phyloP scores from a whole-genome alignment of 2,888 invertebrate species.

The Endomychus coccineus region DNA sequence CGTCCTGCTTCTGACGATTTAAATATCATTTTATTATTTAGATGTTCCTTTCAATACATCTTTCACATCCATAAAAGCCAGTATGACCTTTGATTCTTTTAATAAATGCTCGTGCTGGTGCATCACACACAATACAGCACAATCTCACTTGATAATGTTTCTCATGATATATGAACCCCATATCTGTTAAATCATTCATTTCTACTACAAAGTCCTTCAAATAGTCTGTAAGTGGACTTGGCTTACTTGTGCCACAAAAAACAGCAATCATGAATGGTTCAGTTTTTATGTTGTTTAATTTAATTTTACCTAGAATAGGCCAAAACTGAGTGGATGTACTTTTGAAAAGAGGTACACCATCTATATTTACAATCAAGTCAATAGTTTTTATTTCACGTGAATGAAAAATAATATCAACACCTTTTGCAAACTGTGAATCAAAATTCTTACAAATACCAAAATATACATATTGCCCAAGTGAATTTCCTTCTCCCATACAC shows the following conservation, averaged over 20 bases:
- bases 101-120: conserved; percentile 2
- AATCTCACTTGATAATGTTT: too few relatives aligned
- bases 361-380: too few relatives aligned
- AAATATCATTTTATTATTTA: too few relatives aligned
- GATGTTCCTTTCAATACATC: conserved; percentile 1
- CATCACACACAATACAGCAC: too few relatives aligned
- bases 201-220: conserved; percentile 8
- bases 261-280: conserved; percentile 6
- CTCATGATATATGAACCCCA: too few relatives aligned
- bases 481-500: too few relatives aligned
- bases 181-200: neutral
- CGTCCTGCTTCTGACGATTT: neutral
- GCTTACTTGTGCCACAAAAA: conserved; percentile 9
- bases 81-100: conserved; percentile 6
- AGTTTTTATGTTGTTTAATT: neutral
- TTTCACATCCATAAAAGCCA: conserved; percentile 2
- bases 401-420: too few relatives aligned
- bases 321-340: conserved; percentile 9
- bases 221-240: conserved; percentile 3
- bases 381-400: too few relatives aligned
- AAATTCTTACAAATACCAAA: too few relatives aligned
- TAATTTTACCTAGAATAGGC: conserved; percentile 8
- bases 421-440: too few relatives aligned
- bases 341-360: conserved; percentile 6
- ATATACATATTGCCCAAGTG: too few relatives aligned